These are phyloP conservation scores for Felis chaus DNA, from an alignment of 2,113 vertebrate species.

Conservation along the genomic window DNA sequence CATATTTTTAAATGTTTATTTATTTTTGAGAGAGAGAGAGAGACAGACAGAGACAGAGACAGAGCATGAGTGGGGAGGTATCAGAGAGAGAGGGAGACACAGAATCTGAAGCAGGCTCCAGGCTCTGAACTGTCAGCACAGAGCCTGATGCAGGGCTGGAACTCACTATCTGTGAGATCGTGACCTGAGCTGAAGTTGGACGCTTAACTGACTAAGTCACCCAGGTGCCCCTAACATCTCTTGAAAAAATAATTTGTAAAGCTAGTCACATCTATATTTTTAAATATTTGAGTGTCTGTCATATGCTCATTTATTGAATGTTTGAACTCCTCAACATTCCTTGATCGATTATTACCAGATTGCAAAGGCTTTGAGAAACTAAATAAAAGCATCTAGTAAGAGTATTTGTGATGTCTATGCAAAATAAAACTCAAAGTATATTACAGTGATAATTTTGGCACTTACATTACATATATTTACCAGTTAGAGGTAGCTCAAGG, in stretches of 20 bases:
- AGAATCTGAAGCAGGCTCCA: too few relatives aligned
- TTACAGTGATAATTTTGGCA: not conserved
- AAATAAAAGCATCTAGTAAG: not conserved
- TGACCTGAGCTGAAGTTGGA: too few relatives aligned
- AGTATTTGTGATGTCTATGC: not conserved
- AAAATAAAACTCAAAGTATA: not conserved
- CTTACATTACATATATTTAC: not conserved
- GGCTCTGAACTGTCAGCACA: too few relatives aligned
- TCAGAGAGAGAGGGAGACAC: too few relatives aligned
- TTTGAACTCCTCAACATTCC: not conserved
- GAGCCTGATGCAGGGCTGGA: too few relatives aligned
- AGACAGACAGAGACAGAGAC: too few relatives aligned
- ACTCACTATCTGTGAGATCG: too few relatives aligned
- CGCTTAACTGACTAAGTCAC: too few relatives aligned
- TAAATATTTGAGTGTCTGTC: not conserved
- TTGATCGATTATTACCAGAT: not conserved
- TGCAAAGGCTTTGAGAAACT: not conserved
- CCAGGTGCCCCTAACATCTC: not conserved
- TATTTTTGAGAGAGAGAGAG: too few relatives aligned
- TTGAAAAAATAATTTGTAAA: constrained; percentile 4
- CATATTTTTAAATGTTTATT: not conserved
- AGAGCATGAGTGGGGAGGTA: too few relatives aligned
- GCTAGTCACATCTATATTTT: not conserved
- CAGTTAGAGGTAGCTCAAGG: not conserved
- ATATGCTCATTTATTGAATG: not conserved